These are phyloP conservation scores for Nebria ingens DNA, from an alignment of 1,140 invertebrate species.

Conservation along the genomic window DNA sequence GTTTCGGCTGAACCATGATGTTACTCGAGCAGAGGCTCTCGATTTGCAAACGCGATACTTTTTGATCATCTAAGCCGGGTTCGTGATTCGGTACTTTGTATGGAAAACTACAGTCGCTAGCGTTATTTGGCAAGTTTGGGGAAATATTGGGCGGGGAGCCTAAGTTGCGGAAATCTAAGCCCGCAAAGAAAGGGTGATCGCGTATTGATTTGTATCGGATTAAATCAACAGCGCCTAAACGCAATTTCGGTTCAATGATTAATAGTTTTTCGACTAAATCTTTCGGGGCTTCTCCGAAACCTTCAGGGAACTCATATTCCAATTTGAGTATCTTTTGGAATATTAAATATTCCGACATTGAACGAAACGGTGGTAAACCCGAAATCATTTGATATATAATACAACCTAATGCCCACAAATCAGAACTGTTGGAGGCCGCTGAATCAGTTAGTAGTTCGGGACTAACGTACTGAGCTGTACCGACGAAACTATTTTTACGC, in stretches of 20 bases:
- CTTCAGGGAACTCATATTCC: constrained; percentile 87
- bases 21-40: constrained; percentile 19
- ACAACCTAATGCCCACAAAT: constrained; percentile 97
- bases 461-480: constrained; percentile 98
- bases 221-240: constrained; percentile 74
- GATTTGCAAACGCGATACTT: constrained; percentile 25
- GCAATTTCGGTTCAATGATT: constrained; percentile 63
- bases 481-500: constrained; percentile 84
- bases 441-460: constrained; percentile 87
- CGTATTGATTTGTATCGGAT: constrained; percentile 72
- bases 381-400: constrained; percentile 96
- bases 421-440: constrained; percentile 67
- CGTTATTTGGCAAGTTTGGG: background rate
- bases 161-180: constrained; percentile 74
- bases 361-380: constrained; percentile 84
- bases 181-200: constrained; percentile 74
- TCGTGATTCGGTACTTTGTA: constrained; percentile 65
- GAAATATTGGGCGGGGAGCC: constrained; percentile 59
- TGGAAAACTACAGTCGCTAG: constrained; percentile 26
- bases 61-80: constrained; percentile 71
- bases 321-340: constrained; percentile 92
- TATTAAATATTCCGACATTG: constrained; percentile 89
- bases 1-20: constrained; percentile 24
- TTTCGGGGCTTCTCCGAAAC: constrained; percentile 71
- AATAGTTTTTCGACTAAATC: constrained; percentile 83